Evolutionary conservation across 1,140 invertebrate species (phyloP), one percentile per base, ranked within the genome.

Genomic region (Myzus persicae): DNA sequence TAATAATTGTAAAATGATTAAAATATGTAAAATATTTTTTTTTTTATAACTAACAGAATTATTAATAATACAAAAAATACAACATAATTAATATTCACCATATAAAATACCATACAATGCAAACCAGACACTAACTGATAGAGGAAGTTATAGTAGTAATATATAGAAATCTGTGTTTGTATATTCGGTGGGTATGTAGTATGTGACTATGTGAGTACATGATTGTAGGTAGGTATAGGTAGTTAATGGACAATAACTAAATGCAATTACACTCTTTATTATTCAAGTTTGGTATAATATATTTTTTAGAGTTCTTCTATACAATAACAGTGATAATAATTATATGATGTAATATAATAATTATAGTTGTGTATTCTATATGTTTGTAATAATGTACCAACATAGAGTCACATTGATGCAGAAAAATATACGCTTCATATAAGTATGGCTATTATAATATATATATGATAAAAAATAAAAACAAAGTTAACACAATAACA

Each of bases 291-390:
- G 20, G 44, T 48, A n/a, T n/a, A n/a, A 88, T 44, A 26, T 20
- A 46, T n/a, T 88, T 87, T 46, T 46, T 88, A 88, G 40, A 88
- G 31, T 46, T 88, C 44, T 46, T 88, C 85, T 46, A 88, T 88
- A 88, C 42, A 88, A 88, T 88, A 88, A 88, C 85, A 46, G 85
- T 88, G 26, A 87, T 44, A 46, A 87, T 87, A 87, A 87, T n/a
- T n/a, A 46, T 46, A 82, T 36, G 22, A 40, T 31, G 44, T 44
- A 85, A 31, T 85, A 84, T 84, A 26, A 42, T 44, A 44, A 84
- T 84, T 42, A 42, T 44, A 44, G 42, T 85, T 31, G 42, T 85
- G 31, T 82, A 82, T 82, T 38, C 6, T 76, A 76, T 36, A 82
- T 14, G 26, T 44, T n/a, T 85, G 26, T 85, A 44, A 76, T 76